Conservation (phyloP, 2,113 vertebrate genomes). For the Peromyscus polionotus region DNA sequence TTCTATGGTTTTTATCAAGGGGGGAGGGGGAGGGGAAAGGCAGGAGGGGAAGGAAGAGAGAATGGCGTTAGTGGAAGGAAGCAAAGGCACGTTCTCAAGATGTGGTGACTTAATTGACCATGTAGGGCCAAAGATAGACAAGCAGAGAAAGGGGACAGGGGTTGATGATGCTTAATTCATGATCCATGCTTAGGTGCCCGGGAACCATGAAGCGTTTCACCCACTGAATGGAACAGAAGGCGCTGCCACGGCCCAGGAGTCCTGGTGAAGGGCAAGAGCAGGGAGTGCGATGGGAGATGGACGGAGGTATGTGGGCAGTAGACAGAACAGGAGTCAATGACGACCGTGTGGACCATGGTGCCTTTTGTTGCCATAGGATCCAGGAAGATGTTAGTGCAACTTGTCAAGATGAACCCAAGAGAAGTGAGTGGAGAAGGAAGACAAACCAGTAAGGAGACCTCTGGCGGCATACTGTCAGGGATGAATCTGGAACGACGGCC, state of each 20-base stretch:
- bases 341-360: rapidly evolving
- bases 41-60: not conserved
- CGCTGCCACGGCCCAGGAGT: rapidly evolving
- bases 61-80: not conserved
- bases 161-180: not conserved
- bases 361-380: not conserved
- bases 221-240: not conserved
- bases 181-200: not conserved
- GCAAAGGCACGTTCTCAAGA: not conserved
- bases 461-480: not conserved
- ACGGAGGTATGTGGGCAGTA: not conserved
- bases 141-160: not conserved
- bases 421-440: not conserved
- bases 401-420: not conserved
- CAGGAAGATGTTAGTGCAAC: not conserved
- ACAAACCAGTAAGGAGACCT: not conserved
- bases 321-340: not conserved
- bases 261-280: not conserved
- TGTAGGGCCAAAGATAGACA: rapidly evolving
- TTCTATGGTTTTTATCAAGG: not conserved
- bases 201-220: not conserved
- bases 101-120: rapidly evolving
- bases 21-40: not conserved
- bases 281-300: not conserved
- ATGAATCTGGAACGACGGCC: not conserved